Evolutionary conservation across 2,888 invertebrate species (phyloP), one percentile per base, ranked within the genome.

Genomic region (Coleophora deauratella): DNA sequence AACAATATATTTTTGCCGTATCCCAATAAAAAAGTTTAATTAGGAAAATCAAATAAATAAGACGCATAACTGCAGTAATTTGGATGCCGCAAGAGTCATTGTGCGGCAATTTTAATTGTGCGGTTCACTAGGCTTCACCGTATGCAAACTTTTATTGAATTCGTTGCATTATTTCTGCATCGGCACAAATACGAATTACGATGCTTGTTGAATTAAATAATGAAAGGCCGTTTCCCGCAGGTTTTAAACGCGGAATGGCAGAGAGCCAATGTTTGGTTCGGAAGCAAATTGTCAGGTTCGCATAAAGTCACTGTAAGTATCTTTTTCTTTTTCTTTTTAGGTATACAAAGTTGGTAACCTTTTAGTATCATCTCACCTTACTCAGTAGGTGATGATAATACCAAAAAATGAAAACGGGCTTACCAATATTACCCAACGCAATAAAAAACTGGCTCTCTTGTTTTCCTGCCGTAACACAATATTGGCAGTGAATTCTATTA

Each of bases 161-260:
- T 50, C 50, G 55, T 57, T 62, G 65, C 62, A 68, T 71, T 72
- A 68, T 72, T 72, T 74, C 74, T 74, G 76, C 73, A 66, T 65
- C 63, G 68, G 67, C 66, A 57, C 75, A 76, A 76, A 73, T 74
- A 68, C 9, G n/a, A 76, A 76, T 72, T 74, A 68, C 70, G 60
- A 66, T 61, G 69, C 69, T 76, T 77, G 75, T 78, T 76, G 75
- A 81, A 79, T 79, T 77, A 77, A 78, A 79, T 73, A 75, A 74
- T 75, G 72, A 74, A 73, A 65, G 65, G 70, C 71, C 64, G 66
- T 77, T 75, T 62, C 58, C 70, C 72, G 66, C 74, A 73, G 74
- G 68, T 75, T 80, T 77, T 66, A 69, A 74, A 67, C 66, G 63
- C 54, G 56, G 55, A 67, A 71, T 80, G 80, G 80, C 77, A 66